Evolutionary conservation across 2,797 vertebrate genomes (phyloP), one percentile per base, ranked within the genome.

Genomic region (Halcyon chelicuti): DNA sequence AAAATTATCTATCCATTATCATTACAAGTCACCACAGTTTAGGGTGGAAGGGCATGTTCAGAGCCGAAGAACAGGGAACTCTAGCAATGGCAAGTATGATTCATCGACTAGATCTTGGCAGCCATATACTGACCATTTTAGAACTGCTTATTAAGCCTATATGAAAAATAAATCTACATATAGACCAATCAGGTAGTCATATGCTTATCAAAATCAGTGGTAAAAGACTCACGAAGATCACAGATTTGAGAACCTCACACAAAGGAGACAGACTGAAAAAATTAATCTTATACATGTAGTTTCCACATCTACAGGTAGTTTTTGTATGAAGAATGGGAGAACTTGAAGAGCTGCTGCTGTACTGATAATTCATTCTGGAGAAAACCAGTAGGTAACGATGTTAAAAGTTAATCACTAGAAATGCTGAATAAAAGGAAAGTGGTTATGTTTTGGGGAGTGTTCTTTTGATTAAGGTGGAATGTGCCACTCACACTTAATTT

Each of bases 401-500:
- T 70, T 57, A 87, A 54, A 28, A 70, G 14, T 84, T 71, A 58
- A 46, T 28, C 35, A 23, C 18, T 44, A 33, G 31, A 88, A 96
- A 73, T 82, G 81, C 73, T 82, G 77, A 86, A 54, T 68, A 52
- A 83, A 77, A 72, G 18, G 66, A 90, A 94, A 85, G 40, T 42
- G 19, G 46, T 86, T 92, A 35, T 65, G 63, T 76, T 91, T 94
- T 40, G 25, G 78, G 95, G 92, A 96, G 91, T 92, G 76, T 52
- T 63, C 26, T 60, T 90, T 84, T 88, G 74, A 92, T 94, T 88
- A 94, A 80, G 57, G 31, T 86, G 83, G 80, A 97, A 96, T 94
- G 88, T 93, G 82, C 72, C 52, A 44, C 0, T 0, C 25, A 75
- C 18, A 20, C 8, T 54, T 74, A 78, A 77, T 88, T 94, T 85